These are phyloP conservation scores for Labeo calbasu DNA, from an alignment of 2,797 vertebrate species.

Conservation along the genomic window DNA sequence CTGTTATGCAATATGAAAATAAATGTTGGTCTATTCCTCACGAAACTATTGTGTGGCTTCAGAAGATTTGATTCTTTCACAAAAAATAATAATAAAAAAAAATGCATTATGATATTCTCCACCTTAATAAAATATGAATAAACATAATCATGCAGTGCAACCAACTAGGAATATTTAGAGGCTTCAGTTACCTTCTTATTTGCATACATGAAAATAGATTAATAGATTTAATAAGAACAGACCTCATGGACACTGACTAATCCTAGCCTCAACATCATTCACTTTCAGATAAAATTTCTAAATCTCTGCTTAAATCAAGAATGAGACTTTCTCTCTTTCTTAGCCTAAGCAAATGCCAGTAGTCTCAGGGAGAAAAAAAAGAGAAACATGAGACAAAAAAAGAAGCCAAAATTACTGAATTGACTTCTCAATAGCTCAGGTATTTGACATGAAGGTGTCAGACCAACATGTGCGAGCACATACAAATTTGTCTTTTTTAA, in stretches of 20 bases:
- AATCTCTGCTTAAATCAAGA: not conserved
- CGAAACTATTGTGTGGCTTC: not conserved
- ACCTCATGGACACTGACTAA: not conserved
- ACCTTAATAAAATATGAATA: not conserved
- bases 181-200: not conserved
- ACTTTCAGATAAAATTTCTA: not conserved
- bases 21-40: not conserved
- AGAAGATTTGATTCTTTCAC: not conserved
- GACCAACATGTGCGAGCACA: constrained; percentile 15
- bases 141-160: not conserved
- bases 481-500: constrained; percentile 18
- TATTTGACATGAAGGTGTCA: not conserved
- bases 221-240: not conserved
- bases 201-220: not conserved
- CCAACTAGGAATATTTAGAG: not conserved
- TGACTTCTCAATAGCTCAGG: not conserved
- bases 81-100: not conserved
- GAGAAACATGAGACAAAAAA: not conserved
- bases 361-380: not conserved
- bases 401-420: not conserved
- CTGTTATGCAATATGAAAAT: not conserved
- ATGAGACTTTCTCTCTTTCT: not conserved
- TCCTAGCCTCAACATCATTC: not conserved
- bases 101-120: not conserved
- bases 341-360: not conserved